Conservation (phyloP, 1,140 invertebrate genomes). For the Saccostrea glomerata region DNA sequence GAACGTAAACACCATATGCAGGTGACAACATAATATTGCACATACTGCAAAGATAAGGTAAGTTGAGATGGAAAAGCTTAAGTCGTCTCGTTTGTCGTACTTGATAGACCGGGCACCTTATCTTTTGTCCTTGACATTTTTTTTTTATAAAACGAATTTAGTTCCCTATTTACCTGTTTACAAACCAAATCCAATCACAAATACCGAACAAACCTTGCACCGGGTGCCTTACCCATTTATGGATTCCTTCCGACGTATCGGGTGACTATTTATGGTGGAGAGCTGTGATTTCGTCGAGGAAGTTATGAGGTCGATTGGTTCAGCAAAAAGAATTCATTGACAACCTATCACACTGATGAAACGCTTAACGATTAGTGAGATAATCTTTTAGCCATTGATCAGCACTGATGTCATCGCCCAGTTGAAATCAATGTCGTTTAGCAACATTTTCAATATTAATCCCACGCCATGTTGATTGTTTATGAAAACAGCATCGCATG, state of each 20-base stretch:
- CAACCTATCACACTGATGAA: slow-evolving; percentile 7
- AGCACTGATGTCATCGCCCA: slow-evolving; percentile 1
- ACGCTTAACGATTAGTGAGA: slow-evolving; percentile 15
- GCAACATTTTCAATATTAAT: not conserved
- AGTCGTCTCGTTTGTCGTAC: too few relatives aligned
- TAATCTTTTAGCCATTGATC: slow-evolving; percentile 22
- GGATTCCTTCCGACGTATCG: not conserved
- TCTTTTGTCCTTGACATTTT: too few relatives aligned
- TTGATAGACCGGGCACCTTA: too few relatives aligned
- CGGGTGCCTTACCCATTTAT: not conserved
- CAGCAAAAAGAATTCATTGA: slow-evolving; percentile 5
- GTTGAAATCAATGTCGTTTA: slow-evolving; percentile 27
- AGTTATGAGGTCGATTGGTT: not conserved
- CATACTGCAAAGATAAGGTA: too few relatives aligned
- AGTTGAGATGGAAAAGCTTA: too few relatives aligned
- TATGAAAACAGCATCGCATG: not conserved
- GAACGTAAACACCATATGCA: too few relatives aligned
- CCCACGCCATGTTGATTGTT: not conserved
- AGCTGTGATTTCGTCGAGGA: not conserved
- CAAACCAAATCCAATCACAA: too few relatives aligned
- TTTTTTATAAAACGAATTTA: too few relatives aligned
- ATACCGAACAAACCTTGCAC: too few relatives aligned
- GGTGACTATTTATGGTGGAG: not conserved
- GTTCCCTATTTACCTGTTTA: too few relatives aligned
- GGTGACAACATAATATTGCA: too few relatives aligned